Percentiles rank a stretch among this genome's conserved stretches.
Conservation (phyloP, 2,113 vertebrate species). For the Tretioscincus oriximinensis region DNA sequence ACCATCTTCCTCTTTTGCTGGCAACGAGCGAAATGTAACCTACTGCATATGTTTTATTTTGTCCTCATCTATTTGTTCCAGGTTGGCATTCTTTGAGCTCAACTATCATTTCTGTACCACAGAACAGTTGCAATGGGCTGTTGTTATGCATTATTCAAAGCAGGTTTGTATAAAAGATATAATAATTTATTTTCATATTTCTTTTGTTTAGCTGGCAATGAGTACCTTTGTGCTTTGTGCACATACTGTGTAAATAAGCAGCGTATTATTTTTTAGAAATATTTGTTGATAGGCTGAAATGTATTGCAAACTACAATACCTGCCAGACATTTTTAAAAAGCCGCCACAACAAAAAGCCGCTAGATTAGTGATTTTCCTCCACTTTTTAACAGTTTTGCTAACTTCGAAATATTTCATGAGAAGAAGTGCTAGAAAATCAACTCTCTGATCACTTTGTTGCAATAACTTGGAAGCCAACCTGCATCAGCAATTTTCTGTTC, state of each 20-base stretch:
- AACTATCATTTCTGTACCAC: constrained; percentile 86
- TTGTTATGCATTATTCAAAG: constrained; percentile 89
- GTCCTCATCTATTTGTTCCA: constrained; percentile 50
- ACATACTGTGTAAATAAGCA: neutral
- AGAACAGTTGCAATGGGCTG: constrained; percentile 85
- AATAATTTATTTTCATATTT: neutral
- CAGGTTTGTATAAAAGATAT: constrained; percentile 75
- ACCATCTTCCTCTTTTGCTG: too few relatives aligned
- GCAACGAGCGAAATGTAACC: too few relatives aligned
- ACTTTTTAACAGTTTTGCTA: too few relatives aligned
- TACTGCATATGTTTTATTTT: neutral
- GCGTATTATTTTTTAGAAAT: neutral
- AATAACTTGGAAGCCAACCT: too few relatives aligned
- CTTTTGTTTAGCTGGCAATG: neutral
- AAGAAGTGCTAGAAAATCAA: too few relatives aligned
- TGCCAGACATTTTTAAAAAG: too few relatives aligned
- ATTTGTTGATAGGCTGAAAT: neutral
- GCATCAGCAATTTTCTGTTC: too few relatives aligned
- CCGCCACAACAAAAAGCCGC: too few relatives aligned
- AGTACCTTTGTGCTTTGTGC: neutral
- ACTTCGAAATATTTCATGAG: too few relatives aligned
- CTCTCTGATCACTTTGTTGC: too few relatives aligned
- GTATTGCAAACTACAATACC: neutral
- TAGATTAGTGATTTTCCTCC: too few relatives aligned
- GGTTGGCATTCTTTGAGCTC: constrained; percentile 87